A percentile compares a stretch with the other conserved stretches of the same genome.
Conservation (phyloP, 1,140 invertebrate species). For the Pararge aegeria region DNA sequence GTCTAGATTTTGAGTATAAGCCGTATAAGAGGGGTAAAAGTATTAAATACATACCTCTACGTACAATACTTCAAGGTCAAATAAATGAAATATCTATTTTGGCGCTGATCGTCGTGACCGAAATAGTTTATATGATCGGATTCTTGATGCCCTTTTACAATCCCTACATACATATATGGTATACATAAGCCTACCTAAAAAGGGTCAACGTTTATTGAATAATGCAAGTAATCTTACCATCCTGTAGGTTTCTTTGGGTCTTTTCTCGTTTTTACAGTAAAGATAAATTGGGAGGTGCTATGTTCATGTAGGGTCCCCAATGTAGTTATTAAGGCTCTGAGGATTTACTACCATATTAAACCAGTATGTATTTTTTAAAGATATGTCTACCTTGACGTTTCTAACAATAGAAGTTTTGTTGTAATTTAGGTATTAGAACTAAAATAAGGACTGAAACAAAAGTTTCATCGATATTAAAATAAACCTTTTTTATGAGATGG, state of each 20-base stretch:
- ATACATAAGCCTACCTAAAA: constrained; percentile 18
- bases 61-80: background rate
- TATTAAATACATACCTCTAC: background rate
- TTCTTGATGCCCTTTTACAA: constrained; percentile 25
- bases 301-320: constrained; percentile 20
- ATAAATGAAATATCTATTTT: constrained; percentile 6
- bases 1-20: too few relatives aligned
- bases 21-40: background rate
- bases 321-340: too few relatives aligned
- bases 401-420: too few relatives aligned
- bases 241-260: constrained; percentile 30
- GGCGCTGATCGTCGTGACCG: background rate
- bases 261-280: constrained; percentile 37
- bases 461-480: too few relatives aligned
- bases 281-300: constrained; percentile 45
- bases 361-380: too few relatives aligned
- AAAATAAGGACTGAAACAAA: too few relatives aligned
- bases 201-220: constrained; percentile 37
- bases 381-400: too few relatives aligned
- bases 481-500: too few relatives aligned
- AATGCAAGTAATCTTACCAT: constrained; percentile 38
- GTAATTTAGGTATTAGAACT: too few relatives aligned
- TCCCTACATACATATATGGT: constrained; percentile 5
- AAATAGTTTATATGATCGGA: constrained; percentile 19
- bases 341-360: too few relatives aligned